Evolutionary conservation across 2,888 invertebrate genomes (phyloP).

Genomic region (Byasa hedistus): DNA sequence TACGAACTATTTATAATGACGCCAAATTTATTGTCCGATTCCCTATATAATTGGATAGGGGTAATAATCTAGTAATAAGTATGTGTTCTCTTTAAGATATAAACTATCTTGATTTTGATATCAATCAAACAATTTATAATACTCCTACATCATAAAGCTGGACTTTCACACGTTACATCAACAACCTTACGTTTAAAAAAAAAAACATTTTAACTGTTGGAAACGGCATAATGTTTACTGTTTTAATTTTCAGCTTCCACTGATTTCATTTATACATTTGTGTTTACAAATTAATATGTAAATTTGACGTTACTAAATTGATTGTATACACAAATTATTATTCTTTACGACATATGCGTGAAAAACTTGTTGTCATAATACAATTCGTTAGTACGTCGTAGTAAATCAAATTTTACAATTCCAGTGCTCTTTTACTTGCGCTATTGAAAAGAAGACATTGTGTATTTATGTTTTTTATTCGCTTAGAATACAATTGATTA

Average conservation of each 20-base stretch:
- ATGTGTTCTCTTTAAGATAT: too few species aligned
- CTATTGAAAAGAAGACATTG: background rate
- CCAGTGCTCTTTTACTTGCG: background rate
- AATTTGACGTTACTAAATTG: conserved; percentile 10
- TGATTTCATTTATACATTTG: conserved; percentile 7
- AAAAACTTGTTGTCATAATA: background rate
- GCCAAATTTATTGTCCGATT: too few species aligned
- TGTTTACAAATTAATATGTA: background rate
- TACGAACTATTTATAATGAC: too few species aligned
- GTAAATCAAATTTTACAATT: background rate
- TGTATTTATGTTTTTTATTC: background rate
- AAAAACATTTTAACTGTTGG: background rate
- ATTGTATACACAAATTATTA: conserved; percentile 17
- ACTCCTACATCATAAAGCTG: too few species aligned
- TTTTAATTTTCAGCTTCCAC: background rate
- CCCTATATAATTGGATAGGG: too few species aligned
- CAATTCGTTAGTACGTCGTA: background rate
- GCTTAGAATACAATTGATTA: conserved; percentile 1
- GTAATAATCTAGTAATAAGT: too few species aligned
- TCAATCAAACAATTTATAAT: too few species aligned
- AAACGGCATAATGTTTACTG: background rate
- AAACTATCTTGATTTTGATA: too few species aligned
- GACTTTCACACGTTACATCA: too few species aligned
- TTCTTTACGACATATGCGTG: conserved; percentile 5
- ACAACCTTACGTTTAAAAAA: background rate